Conservation (phyloP, 2,888 invertebrate species). For the Pyrocoelia pectoralis region DNA sequence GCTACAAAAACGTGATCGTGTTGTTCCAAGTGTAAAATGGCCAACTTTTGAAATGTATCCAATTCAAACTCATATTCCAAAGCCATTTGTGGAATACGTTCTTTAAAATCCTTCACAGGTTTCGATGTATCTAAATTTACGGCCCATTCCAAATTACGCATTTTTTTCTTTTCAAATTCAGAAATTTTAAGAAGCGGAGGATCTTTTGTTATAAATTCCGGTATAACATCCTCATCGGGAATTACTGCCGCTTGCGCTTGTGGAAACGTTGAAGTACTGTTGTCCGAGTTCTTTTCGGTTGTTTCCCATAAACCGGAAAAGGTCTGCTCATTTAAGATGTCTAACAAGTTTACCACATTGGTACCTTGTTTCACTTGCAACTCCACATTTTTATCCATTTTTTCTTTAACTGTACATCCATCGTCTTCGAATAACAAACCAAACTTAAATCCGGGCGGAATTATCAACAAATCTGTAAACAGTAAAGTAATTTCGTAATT, state of each 20-base stretch:
- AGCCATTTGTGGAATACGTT: conserved; percentile 84
- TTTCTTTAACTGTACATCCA: conserved; percentile 60
- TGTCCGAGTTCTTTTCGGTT: conserved; percentile 18
- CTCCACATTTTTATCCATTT: conserved; percentile 24
- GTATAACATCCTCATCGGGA: conserved; percentile 54
- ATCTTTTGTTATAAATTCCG: conserved; percentile 44
- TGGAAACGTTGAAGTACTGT: conserved; percentile 29
- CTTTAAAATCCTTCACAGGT: conserved; percentile 82
- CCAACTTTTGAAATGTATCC: conserved; percentile 97
- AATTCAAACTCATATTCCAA: conserved; percentile 89
- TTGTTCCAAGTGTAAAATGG: conserved; percentile 92
- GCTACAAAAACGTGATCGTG: conserved; percentile 97
- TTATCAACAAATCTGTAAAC: conserved; percentile 51
- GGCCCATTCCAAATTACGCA: conserved; percentile 80
- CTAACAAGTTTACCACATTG: conserved; percentile 65
- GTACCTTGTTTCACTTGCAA: conserved; percentile 50
- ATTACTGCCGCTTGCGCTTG: conserved; percentile 39
- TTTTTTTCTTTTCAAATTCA: background rate
- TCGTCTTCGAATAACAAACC: conserved; percentile 67
- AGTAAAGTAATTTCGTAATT: too few species aligned
- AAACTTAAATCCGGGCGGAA: conserved; percentile 74
- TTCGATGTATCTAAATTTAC: conserved; percentile 83
- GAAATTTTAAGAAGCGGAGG: conserved; percentile 76
- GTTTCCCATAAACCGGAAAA: conserved; percentile 52
- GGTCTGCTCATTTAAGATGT: conserved; percentile 68